A percentile compares a stretch with the other conserved stretches of the same genome.
Evolutionary conservation across 1,140 invertebrate species (phyloP).

Genomic region (Eumeta japonica): DNA sequence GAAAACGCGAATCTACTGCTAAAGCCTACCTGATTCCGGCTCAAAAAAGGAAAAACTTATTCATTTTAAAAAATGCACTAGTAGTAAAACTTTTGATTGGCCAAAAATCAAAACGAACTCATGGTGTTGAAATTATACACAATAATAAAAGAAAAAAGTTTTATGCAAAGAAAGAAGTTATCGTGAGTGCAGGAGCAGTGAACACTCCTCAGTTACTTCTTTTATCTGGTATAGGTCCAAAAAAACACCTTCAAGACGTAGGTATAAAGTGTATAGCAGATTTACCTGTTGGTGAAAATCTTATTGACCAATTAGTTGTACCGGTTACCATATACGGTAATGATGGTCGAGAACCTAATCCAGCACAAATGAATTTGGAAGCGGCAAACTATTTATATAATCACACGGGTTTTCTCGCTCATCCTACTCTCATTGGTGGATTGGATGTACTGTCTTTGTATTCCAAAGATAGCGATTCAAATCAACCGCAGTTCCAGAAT

Average conservation of each 20-base stretch:
- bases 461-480: constrained; percentile 15
- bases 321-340: constrained; percentile 26
- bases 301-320: constrained; percentile 60
- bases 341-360: constrained; percentile 12
- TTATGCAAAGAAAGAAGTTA: constrained; percentile 49
- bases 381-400: constrained; percentile 31
- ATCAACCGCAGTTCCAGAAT: constrained; percentile 36
- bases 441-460: constrained; percentile 30
- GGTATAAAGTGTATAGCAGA: constrained; percentile 57
- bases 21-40: constrained; percentile 60
- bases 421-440: constrained; percentile 19
- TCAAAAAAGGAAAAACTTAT: constrained; percentile 65
- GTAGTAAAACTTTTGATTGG: constrained; percentile 49
- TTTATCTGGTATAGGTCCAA: constrained; percentile 46
- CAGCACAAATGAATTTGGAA: constrained; percentile 15
- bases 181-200: constrained; percentile 53
- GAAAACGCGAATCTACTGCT: constrained; percentile 61
- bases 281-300: constrained; percentile 69
- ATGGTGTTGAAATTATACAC: constrained; percentile 32
- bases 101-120: constrained; percentile 17
- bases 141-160: constrained; percentile 22
- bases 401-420: constrained; percentile 26
- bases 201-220: constrained; percentile 55
- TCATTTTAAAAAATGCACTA: constrained; percentile 61
- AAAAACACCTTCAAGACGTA: constrained; percentile 31